Conservation (phyloP, 2,113 vertebrate genomes). For the Agelaius tricolor region DNA sequence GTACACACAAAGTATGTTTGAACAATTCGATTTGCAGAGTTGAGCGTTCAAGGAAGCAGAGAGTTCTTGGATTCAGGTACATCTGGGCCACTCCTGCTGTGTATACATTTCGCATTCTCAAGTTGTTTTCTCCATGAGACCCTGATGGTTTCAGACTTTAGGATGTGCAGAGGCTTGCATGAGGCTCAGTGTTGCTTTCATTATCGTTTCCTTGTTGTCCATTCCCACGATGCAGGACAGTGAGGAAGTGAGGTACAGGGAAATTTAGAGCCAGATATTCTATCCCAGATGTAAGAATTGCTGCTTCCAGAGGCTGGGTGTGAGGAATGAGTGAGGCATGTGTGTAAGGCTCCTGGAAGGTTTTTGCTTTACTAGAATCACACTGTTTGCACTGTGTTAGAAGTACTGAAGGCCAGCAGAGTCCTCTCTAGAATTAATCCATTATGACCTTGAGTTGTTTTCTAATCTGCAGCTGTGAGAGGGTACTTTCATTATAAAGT, state of each 20-base stretch:
- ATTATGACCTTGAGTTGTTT: neutral
- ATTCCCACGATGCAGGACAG: neutral
- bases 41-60: accelerated
- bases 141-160: neutral
- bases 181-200: neutral
- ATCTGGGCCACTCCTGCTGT: neutral
- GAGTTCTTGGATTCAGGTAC: neutral
- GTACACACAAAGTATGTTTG: neutral
- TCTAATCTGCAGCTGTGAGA: neutral
- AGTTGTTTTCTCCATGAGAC: neutral
- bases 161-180: neutral
- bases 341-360: neutral
- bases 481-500: neutral
- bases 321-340: neutral
- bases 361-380: neutral
- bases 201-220: neutral
- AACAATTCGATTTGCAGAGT: neutral
- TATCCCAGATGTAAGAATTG: neutral
- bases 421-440: neutral
- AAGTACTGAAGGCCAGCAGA: neutral
- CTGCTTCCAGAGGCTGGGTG: neutral
- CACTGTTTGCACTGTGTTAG: neutral
- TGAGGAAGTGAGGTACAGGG: neutral
- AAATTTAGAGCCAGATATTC: neutral
- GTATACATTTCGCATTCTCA: accelerated